phyloP scores from a whole-genome alignment of 2,113 vertebrate genomes.

The Porphyrio hochstetteri region DNA sequence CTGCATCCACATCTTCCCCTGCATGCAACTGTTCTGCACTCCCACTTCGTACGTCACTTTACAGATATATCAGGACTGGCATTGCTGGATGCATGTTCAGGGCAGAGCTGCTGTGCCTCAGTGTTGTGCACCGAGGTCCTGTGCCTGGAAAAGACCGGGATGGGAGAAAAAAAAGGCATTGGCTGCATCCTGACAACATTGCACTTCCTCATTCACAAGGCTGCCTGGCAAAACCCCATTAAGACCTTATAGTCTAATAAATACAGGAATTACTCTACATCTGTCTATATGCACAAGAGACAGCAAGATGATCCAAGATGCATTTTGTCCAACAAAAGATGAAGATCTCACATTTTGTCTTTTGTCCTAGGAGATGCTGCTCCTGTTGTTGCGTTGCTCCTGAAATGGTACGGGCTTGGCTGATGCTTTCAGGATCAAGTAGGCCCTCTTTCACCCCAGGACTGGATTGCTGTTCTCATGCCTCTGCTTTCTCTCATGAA shows the following conservation, averaged over 20 bases:
- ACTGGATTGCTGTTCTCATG: slow-evolving; percentile 10
- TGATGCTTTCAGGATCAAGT: not conserved
- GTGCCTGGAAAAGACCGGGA: not conserved
- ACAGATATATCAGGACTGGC: not conserved
- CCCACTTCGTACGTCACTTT: not conserved
- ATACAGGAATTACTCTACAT: not conserved
- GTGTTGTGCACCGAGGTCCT: not conserved
- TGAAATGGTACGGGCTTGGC: not conserved
- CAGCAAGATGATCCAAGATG: not conserved
- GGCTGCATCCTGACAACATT: not conserved
- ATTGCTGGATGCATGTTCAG: not conserved
- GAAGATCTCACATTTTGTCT: not conserved
- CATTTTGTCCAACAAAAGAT: not conserved
- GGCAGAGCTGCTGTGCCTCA: not conserved
- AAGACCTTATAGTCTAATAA: not conserved
- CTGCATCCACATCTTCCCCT: not conserved
- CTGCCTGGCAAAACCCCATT: not conserved
- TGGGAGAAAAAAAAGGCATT: not conserved
- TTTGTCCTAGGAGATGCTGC: not conserved
- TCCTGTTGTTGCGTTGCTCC: not conserved
- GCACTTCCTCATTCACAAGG: not conserved
- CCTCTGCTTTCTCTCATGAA: not conserved
- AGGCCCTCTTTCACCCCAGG: not conserved
- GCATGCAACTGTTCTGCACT: fast-evolving
- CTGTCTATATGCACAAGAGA: not conserved